Percentiles rank a stretch among this genome's conserved stretches.
phyloP scores from a whole-genome alignment of 2,113 vertebrate species.

The Hymenochirus boettgeri region DNA sequence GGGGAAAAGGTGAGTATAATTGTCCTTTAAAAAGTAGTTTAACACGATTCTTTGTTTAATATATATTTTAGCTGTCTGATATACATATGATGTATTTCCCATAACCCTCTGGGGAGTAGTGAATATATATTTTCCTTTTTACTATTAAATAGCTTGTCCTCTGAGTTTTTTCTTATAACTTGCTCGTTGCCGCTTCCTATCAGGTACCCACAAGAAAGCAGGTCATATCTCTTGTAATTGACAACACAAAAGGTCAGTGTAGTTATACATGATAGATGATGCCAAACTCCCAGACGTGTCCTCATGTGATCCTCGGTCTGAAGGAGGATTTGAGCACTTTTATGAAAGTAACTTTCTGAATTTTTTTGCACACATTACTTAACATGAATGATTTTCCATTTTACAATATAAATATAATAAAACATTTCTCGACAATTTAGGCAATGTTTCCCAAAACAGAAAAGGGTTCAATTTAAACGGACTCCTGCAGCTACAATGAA shows the following conservation, averaged over 20 bases:
- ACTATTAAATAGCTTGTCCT: slow-evolving; percentile 1
- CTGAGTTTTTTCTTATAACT: background rate
- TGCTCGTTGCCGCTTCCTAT: background rate
- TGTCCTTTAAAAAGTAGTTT: too few relatives aligned
- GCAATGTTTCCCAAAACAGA: too few relatives aligned
- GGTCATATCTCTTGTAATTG: slow-evolving; percentile 6
- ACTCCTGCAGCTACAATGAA: too few relatives aligned
- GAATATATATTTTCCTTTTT: slow-evolving; percentile 13
- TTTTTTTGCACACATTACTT: too few relatives aligned
- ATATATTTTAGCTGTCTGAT: background rate
- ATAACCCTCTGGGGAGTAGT: slow-evolving; percentile 5
- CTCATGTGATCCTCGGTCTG: slow-evolving; percentile 4
- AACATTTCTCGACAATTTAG: too few relatives aligned
- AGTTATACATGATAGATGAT: background rate
- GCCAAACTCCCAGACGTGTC: background rate
- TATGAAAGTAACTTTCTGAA: too few relatives aligned
- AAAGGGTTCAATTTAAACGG: too few relatives aligned
- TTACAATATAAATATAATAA: too few relatives aligned
- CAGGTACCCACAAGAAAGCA: background rate
- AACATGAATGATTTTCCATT: too few relatives aligned
- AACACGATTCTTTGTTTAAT: too few relatives aligned
- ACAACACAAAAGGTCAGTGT: background rate
- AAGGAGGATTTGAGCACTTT: too few relatives aligned
- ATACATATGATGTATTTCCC: slow-evolving; percentile 21
- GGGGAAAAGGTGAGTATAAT: too few relatives aligned